Percentiles rank a stretch among this genome's conserved stretches.
These are phyloP conservation scores for Chrysocyon brachyurus DNA, from an alignment of 2,797 vertebrate species.

Conservation along the genomic window DNA sequence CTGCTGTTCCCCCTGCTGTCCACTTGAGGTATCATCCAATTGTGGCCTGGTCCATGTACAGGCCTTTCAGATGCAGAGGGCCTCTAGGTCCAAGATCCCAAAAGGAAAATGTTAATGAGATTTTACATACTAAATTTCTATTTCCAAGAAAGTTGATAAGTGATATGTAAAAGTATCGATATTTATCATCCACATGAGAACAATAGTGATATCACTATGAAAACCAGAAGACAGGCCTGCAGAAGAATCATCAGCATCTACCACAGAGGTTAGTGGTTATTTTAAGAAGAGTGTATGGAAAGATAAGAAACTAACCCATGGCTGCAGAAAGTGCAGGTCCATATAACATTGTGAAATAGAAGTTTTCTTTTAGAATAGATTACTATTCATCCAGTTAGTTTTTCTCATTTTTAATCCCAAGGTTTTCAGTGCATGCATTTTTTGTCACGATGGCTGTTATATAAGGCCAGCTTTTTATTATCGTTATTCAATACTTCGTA, in stretches of 20 bases:
- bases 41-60: not conserved
- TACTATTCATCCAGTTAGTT: not conserved
- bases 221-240: not conserved
- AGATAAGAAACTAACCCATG: not conserved
- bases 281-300: not conserved
- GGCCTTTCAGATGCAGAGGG: not conserved
- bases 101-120: not conserved
- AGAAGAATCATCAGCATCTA: not conserved
- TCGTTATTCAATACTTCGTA: not conserved
- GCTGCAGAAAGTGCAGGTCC: not conserved
- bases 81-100: not conserved
- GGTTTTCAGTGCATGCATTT: not conserved
- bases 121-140: not conserved
- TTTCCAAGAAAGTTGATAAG: not conserved
- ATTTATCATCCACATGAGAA: not conserved
- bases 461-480: not conserved
- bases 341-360: not conserved
- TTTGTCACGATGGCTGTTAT: not conserved
- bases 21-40: not conserved
- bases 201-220: not conserved
- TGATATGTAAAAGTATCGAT: not conserved
- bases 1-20: not conserved
- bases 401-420: constrained; percentile 8
- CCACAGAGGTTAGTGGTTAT: not conserved
- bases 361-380: not conserved